phyloP scores from a whole-genome alignment of 2,888 invertebrate species.

The Agrochola macilenta region DNA sequence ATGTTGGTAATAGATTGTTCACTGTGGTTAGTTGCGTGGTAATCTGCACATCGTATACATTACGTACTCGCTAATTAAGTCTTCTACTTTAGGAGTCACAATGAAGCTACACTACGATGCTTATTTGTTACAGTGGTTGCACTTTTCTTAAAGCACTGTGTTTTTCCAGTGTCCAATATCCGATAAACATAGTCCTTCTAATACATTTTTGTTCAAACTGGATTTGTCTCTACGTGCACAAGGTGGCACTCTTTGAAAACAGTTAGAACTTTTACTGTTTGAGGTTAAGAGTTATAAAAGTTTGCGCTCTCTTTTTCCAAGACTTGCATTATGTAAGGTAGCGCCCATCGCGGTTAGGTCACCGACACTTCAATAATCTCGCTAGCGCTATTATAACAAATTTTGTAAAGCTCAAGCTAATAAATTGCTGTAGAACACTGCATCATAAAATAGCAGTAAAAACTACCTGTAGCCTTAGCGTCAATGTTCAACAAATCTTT shows the following conservation, averaged over 20 bases:
- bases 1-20: constrained; percentile 40
- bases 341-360: not conserved
- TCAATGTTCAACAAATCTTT: constrained; percentile 1
- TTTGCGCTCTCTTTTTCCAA: not conserved
- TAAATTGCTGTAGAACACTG: not conserved
- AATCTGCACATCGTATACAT: constrained; percentile 28
- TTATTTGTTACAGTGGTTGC: constrained; percentile 16
- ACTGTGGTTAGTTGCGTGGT: constrained; percentile 6
- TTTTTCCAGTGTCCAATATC: constrained; percentile 5
- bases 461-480: not conserved
- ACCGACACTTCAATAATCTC: not conserved
- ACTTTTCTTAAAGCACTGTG: not conserved
- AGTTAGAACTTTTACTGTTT: constrained; percentile 20
- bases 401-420: not conserved
- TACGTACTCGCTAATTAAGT: constrained; percentile 38
- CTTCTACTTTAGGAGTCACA: constrained; percentile 7
- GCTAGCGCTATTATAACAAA: not conserved
- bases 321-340: constrained; percentile 4
- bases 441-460: not conserved
- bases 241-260: not conserved
- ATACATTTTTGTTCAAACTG: constrained; percentile 10
- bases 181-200: not conserved
- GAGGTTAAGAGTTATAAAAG: constrained; percentile 17
- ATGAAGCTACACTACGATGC: not conserved
- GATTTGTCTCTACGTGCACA: not conserved